These are phyloP conservation scores for Trematocara marginatum DNA, from an alignment of 2,113 vertebrate species.

Conservation along the genomic window DNA sequence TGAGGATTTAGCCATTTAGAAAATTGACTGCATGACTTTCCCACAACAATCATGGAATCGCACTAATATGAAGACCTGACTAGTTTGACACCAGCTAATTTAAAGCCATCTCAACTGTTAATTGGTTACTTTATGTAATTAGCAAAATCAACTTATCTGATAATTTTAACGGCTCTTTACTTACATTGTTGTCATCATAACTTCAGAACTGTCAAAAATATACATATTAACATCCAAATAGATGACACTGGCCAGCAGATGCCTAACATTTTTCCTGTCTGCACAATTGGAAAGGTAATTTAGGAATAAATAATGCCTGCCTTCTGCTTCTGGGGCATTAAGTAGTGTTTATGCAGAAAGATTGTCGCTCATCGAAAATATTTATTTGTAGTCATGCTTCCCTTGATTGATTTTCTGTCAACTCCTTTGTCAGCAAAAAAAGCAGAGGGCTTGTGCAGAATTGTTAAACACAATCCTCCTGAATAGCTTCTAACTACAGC, in stretches of 20 bases:
- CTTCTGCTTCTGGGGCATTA: conserved; percentile 5
- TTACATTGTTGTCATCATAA: neutral
- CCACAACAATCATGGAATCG: neutral
- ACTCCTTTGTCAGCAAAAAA: conserved; percentile 20
- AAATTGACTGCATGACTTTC: conserved; percentile 8
- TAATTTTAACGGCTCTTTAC: neutral
- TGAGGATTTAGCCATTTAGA: neutral
- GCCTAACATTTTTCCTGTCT: conserved; percentile 19
- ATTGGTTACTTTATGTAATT: conserved; percentile 7
- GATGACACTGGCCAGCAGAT: neutral
- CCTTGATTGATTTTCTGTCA: conserved; percentile 49
- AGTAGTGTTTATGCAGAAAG: conserved; percentile 26
- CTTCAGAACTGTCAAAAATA: neutral
- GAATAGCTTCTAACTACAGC: neutral
- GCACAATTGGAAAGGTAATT: conserved; percentile 30
- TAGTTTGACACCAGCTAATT: neutral
- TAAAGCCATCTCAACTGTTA: conserved; percentile 3
- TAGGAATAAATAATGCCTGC: neutral
- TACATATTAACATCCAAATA: neutral
- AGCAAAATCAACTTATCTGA: neutral
- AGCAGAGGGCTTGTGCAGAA: conserved; percentile 10
- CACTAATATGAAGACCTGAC: neutral
- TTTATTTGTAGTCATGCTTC: conserved; percentile 41
- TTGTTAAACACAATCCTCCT: conserved; percentile 25
- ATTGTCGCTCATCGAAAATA: conserved; percentile 36